Base-by-base conservation (phyloP, 1,140 invertebrate species). In the Scaptomyza graminum region DNA sequence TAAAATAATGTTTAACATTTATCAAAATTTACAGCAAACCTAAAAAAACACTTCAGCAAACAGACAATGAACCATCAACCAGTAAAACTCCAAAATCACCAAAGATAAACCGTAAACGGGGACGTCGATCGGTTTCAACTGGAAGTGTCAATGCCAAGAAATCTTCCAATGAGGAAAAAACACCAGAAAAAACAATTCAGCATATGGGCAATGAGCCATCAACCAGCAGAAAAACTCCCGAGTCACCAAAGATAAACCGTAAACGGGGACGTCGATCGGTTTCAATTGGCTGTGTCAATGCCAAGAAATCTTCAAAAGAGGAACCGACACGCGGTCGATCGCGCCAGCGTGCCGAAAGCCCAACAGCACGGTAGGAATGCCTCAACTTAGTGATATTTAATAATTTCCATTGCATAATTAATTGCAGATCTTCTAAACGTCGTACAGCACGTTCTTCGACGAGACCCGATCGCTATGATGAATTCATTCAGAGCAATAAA, bases 61-160 rank as follows among this genome's bases (percentile, higher is more conserved):
- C 47, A 8, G 25, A 49, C 1, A 25, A 51, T 12, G 31, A 49
- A 1, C 0, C 28, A 0, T 1, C 18, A 3, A 47, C 8, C 6
- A 1, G 1, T 5, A 31, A 49, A 11, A 7, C 11, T 11, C 0
- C 15, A 3, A 7, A 8, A 0, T 3, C 16, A 0, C 51, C 49
- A 34, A 18, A 7, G 8, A 8, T 13, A 1, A 37, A 5, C n/a
- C 49, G 31, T 7, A 73, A 72, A 13, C 62, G 72, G 4, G 62
- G 67, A 5, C 73, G 81, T 15, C 41, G 81, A 64, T 84, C 81
- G 1, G 41, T 81, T 11, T 85, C 81, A 5, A 74, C 81, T 12
- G 69, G 43, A 1, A 51, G 13, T 46, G 34, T 39, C 1, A 44
- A 22, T 4, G 12, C 18, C 6, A 65, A 28, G 5, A 8, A 18